Base-by-base conservation (phyloP, 2,113 vertebrate genomes). In the Ptilorrhoa leucosticta region DNA sequence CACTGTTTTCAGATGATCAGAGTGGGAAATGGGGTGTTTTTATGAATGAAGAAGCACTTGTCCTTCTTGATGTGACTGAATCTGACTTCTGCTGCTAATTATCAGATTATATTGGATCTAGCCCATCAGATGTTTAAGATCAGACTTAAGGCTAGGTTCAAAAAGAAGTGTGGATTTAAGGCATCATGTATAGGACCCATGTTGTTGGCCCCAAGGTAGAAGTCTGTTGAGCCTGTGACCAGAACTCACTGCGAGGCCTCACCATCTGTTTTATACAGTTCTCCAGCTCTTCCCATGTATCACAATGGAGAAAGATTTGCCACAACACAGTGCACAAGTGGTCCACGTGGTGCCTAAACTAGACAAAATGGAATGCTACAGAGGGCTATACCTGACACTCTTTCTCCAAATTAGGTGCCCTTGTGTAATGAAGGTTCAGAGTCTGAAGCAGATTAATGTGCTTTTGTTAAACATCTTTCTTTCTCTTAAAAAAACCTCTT, bases 141-240 rank as follows among this genome's bases (percentile, higher is more conserved):
- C 28, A 63, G 14, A 44, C 7, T 51, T 19, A 50, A 68, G 10
- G 9, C 21, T 45, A 63, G 7, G 2, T 76, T 92, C 22, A 42
- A 42, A 73, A 73, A 45, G 5, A 66, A 57, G 73, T 6, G 13
- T 60, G 28, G 31, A 26, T 48, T 61, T 69, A 45, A 81, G 64
- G 13, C 28, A 37, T 12, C 3, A 44, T 0, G 0, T 28, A 9
- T 2, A 45, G 23, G 12, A 45, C 8, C 13, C 1, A 0, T 11
- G 4, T 10, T 60, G 23, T 27, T 31, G 42, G 16, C 4, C 13
- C 12, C 24, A 45, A 27, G 50, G 19, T n/a, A 13, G 26, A 57
- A 26, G 2, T 22, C 8, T 58, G 10, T 21, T n/a, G 30, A 33
- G 15, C 42, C 16, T 42, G 40, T 33, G 71, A 86, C 26, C 40